Conservation (phyloP, 2,797 vertebrate genomes). For the Hybognathus amarus region DNA sequence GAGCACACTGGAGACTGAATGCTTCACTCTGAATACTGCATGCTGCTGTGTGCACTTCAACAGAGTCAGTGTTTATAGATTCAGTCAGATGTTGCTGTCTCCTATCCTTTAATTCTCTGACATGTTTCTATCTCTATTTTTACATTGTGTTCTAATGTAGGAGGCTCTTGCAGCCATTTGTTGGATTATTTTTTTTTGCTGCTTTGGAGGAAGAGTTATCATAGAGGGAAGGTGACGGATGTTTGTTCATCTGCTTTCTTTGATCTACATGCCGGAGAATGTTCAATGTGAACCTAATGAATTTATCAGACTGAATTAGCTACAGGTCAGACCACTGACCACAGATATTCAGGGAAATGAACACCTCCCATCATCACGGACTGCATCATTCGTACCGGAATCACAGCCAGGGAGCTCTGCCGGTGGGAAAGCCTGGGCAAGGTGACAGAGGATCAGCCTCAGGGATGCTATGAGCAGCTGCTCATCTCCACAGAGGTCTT, state of each 20-base stretch:
- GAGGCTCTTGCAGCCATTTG: not conserved
- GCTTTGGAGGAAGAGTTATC: conserved; percentile 21
- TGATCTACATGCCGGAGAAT: conserved; percentile 14
- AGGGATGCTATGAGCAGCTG: conserved; percentile 84
- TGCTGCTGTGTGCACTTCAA: not conserved
- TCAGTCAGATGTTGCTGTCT: not conserved
- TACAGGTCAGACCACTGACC: not conserved
- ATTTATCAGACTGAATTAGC: not conserved
- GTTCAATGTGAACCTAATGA: not conserved
- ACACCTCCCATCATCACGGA: conserved; percentile 53
- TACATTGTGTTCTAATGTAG: not conserved
- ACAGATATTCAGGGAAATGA: conserved; percentile 47
- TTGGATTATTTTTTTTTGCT: not conserved
- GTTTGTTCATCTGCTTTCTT: conserved; percentile 6
- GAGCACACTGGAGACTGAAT: conserved; percentile 19
- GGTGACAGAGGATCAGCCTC: conserved; percentile 47
- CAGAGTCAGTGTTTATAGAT: conserved; percentile 12
- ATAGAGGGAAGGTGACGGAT: not conserved
- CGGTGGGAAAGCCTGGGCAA: conserved; percentile 30
- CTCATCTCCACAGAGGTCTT: conserved; percentile 86
- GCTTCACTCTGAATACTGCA: conserved; percentile 35
- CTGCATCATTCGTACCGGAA: conserved; percentile 54
- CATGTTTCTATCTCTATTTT: not conserved
- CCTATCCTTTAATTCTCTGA: not conserved
- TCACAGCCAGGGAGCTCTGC: conserved; percentile 51